Evolutionary conservation across 2,797 vertebrate species (phyloP), one percentile per base, ranked within the genome.

Genomic region (Sebastes taczanowskii): DNA sequence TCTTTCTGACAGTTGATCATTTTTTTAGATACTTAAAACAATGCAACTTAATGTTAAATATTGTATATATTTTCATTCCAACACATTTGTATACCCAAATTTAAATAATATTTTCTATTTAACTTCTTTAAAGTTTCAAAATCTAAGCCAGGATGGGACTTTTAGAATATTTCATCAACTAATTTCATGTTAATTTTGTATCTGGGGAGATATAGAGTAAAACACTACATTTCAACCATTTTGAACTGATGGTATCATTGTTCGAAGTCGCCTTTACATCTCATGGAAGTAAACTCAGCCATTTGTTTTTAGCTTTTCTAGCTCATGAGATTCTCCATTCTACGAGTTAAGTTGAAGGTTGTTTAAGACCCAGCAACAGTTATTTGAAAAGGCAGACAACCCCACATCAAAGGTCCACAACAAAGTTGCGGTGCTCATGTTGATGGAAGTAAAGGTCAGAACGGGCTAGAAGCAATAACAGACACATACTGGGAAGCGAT

Each of bases 401-500:
- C 16, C 49, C 16, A 30, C 16, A 30, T 71, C 42, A 72, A 35
- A 68, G 9, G 14, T 22, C 64, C 46, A 49, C 38, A 25, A 22
- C 63, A 20, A 58, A 61, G 58, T 53, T 25, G 32, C 63, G 66
- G 56, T 1, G 1, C 56, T 74, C 23, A 22, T 56, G 49, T 59
- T 58, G 61, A 64, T 56, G 75, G 64, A 71, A 25, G 30, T 53
- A 29, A 78, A 88, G 72, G 87, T 88, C 80, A 78, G 60, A 79
- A 38, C 0, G 9, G 8, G 70, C 85, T 69, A 14, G 64, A 72
- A 62, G 80, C 49, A 23, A 63, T 10, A 32, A 60, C 79, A 69
- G 65, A 82, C 74, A 78, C 49, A 49, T 49, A 81, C 18, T 20
- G 32, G 32, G 62, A 77, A 60, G 74, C 4, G n/a, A 63, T 80